phyloP scores from a whole-genome alignment of 2,888 invertebrate genomes.

The Vesta saturnalis region DNA sequence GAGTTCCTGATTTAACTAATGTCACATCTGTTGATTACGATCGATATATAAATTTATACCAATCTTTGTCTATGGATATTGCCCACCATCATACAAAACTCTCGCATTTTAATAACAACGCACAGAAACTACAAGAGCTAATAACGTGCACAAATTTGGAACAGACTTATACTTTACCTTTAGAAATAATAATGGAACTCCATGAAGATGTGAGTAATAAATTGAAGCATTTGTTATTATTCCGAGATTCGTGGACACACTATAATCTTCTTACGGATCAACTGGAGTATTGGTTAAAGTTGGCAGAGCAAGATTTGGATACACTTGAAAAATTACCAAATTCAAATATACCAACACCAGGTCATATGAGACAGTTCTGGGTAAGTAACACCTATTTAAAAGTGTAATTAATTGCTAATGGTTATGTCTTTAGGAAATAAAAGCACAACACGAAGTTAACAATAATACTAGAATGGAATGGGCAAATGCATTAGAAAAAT shows the following conservation, averaged over 20 bases:
- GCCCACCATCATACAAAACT: constrained; percentile 83
- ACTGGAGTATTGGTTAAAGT: constrained; percentile 80
- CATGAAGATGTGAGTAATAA: constrained; percentile 82
- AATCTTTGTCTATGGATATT: constrained; percentile 81
- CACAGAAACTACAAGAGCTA: constrained; percentile 77
- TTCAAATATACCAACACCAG: constrained; percentile 69
- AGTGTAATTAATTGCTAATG: constrained; percentile 8
- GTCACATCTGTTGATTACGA: constrained; percentile 87
- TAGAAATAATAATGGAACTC: constrained; percentile 76
- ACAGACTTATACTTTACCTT: constrained; percentile 75
- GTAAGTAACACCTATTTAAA: constrained; percentile 56
- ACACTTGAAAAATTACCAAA: constrained; percentile 72
- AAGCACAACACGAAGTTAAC: constrained; percentile 87
- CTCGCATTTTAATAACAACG: constrained; percentile 75
- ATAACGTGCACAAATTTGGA: constrained; percentile 80
- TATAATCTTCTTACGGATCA: constrained; percentile 79
- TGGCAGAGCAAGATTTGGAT: constrained; percentile 76
- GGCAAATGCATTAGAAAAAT: constrained; percentile 77
- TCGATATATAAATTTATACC: constrained; percentile 84
- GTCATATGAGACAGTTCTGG: constrained; percentile 86
- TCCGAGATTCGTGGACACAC: constrained; percentile 80
- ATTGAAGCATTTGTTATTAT: constrained; percentile 75
- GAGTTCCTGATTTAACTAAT: constrained; percentile 82
- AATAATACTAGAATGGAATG: constrained; percentile 80
- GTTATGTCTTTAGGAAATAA: constrained; percentile 70